Conservation (phyloP, 2,888 invertebrate genomes). For the Calephelis perditalis region DNA sequence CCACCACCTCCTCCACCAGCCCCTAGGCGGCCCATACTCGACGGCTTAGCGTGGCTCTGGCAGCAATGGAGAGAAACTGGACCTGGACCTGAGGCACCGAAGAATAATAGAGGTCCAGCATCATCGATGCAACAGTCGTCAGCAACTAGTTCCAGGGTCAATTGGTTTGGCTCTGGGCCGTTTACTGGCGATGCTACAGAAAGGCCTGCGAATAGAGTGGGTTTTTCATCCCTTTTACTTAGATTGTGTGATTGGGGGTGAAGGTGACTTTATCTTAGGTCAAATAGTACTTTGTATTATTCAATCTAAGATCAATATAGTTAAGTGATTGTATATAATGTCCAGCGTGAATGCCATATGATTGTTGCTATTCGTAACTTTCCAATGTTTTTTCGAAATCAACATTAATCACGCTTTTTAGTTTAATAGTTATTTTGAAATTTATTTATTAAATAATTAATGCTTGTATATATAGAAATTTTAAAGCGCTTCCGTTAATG, state of each 20-base stretch:
- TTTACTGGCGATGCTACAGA: constrained; percentile 71
- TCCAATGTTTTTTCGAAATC: background rate
- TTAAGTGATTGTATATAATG: constrained; percentile 14
- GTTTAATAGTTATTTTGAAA: constrained; percentile 8
- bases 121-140: constrained; percentile 43
- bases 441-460: constrained; percentile 9
- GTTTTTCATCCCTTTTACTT: constrained; percentile 68
- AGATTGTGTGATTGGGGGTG: constrained; percentile 68
- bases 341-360: constrained; percentile 2
- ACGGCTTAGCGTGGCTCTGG: constrained; percentile 79
- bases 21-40: constrained; percentile 68
- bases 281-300: constrained; percentile 41
- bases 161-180: constrained; percentile 72
- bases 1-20: constrained; percentile 64
- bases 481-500: background rate
- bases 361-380: constrained; percentile 13
- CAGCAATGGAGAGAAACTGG: constrained; percentile 77
- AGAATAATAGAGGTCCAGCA: constrained; percentile 46
- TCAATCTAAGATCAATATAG: constrained; percentile 24
- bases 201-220: constrained; percentile 66
- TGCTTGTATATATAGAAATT: constrained; percentile 8
- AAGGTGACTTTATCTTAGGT: constrained; percentile 56
- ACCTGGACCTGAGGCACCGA: constrained; percentile 48
- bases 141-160: constrained; percentile 53
- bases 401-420: constrained; percentile 8